Evolutionary conservation across 2,888 invertebrate species (phyloP), one percentile per base, ranked within the genome.

Genomic region (Cremastinae sp.): DNA sequence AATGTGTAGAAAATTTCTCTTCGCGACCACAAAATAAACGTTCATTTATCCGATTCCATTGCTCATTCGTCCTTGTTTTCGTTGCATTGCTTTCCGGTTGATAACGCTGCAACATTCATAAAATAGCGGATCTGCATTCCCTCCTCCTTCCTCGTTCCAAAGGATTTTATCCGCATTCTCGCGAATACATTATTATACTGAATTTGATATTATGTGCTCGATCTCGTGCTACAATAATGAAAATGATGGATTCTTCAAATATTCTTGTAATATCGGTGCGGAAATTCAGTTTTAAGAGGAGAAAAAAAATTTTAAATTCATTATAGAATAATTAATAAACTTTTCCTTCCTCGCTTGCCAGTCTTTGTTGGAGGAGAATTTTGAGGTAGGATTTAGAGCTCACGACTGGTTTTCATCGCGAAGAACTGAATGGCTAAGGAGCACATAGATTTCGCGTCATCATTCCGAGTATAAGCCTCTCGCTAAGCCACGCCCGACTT

Each of bases 391-490:
- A 43, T 62, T 49, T 16, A 47, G n/a, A 43, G 37, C 45, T 35
- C 10, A 35, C 37, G 45, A n/a, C 9, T 16, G 55, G 55, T 14
- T 35, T 53, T 68, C 10, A 9, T 9, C 56, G 55, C 37, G 28
- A 53, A 49, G 55, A 16, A 22, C 43, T 64, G 28, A 70, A 43
- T 12, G 62, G 58, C 41, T 49, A 41, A 56, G 72, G 43, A 51
- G 53, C 43, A 55, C 66, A 45, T 35, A 47, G 64, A 51, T 69
- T 51, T 12, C n/a, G 47, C 62, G 28, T 64, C 41, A 51, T 74
- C 45, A 64, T 49, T 37, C 47, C 68, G 39, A 68, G 37, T 16
- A 12, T 53, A 74, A 69, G 62, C 74, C 58, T 51, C 43, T 56
- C 56, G 28, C 35, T 58, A 56, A 56, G 49, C 55, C 39, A 10